These are phyloP conservation scores for Drosophila asahinai DNA, from an alignment of 1,140 invertebrate species.

Conservation along the genomic window DNA sequence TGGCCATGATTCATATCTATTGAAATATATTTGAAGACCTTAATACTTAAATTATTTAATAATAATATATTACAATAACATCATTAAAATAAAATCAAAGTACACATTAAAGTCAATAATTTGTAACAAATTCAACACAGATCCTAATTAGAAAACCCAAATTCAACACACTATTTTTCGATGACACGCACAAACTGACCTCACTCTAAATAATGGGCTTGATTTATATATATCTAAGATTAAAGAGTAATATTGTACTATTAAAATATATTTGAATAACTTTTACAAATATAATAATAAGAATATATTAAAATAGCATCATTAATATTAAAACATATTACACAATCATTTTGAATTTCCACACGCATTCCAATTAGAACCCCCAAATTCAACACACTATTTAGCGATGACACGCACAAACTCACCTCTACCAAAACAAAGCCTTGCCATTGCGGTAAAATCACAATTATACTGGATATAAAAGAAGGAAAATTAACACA, in stretches of 20 bases:
- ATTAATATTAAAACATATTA: no score
- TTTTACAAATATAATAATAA: no score
- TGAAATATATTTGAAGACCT: no score
- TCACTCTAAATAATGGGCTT: no score
- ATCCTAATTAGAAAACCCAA: not conserved
- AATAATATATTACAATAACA: not conserved
- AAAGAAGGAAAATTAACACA: constrained; percentile 33
- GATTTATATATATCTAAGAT: no score
- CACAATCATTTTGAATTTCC: no score
- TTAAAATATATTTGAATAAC: no score
- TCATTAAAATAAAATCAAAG: not conserved
- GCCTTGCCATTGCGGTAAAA: not conserved
- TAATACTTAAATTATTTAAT: not conserved
- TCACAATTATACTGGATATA: constrained; percentile 10
- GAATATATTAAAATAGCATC: no score
- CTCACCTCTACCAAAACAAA: not conserved
- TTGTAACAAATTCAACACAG: not conserved
- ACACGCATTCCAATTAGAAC: not conserved
- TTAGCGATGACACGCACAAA: not conserved
- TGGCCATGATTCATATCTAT: not conserved
- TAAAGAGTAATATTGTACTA: no score
- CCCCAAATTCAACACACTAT: not conserved
- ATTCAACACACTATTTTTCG: not conserved
- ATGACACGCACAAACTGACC: not conserved
- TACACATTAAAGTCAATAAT: not conserved